These are phyloP conservation scores for Lottia scabra DNA, from an alignment of 2,888 invertebrate genomes.

Conservation along the genomic window DNA sequence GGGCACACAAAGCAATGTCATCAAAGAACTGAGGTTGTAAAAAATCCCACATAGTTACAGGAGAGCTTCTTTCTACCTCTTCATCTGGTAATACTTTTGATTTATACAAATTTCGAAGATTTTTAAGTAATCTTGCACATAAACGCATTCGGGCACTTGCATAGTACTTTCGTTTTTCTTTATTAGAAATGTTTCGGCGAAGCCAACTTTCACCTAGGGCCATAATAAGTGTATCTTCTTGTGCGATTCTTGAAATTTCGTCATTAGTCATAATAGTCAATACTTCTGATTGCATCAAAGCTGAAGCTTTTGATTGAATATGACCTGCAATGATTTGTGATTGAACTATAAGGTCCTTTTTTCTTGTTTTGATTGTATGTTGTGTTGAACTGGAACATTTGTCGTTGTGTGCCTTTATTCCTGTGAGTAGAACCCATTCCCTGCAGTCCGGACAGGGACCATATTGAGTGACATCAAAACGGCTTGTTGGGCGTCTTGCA, in stretches of 20 bases:
- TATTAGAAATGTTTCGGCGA: neutral
- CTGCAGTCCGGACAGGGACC: neutral
- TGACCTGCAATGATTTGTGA: neutral
- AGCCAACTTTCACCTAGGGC: neutral
- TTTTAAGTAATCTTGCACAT: neutral
- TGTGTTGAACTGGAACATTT: neutral
- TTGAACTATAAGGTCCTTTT: neutral
- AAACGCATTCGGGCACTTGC: neutral
- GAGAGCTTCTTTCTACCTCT: neutral
- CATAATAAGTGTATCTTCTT: neutral
- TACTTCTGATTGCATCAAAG: neutral
- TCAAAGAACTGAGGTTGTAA: neutral
- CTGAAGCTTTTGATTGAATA: neutral
- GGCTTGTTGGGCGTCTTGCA: neutral
- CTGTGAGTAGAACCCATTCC: neutral
- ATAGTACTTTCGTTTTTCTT: neutral
- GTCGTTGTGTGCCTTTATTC: neutral
- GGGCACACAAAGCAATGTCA: neutral
- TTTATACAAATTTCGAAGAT: neutral
- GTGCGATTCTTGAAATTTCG: neutral
- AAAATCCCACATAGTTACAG: neutral
- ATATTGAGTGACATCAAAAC: neutral
- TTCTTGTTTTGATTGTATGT: neutral
- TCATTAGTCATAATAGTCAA: neutral
- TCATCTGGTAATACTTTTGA: neutral